A percentile compares a stretch with the other conserved stretches of the same genome.
Evolutionary conservation across 2,113 vertebrate species (phyloP).

Genomic region (Axis porcinus): DNA sequence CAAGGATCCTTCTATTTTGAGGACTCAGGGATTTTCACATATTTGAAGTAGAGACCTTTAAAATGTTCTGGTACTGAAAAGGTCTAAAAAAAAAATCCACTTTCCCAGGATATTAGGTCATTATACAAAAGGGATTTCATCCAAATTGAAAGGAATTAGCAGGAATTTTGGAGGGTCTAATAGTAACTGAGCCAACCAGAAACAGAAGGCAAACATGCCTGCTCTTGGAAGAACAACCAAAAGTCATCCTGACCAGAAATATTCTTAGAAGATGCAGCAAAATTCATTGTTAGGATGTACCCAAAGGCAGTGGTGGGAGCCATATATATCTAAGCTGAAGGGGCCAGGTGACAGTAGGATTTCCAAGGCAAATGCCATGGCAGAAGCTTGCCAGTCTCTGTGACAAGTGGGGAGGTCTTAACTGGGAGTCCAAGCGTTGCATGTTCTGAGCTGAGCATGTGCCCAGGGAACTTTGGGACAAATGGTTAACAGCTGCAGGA

Average conservation of each 20-base stretch:
- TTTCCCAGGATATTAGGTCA: neutral
- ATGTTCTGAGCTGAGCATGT: neutral
- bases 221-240: neutral
- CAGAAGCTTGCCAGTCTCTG: neutral
- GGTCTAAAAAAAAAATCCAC: neutral
- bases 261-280: neutral
- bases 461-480: neutral
- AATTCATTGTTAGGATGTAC: neutral
- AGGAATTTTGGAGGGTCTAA: neutral
- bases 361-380: neutral
- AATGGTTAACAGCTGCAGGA: neutral
- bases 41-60: neutral
- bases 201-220: neutral
- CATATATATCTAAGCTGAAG: neutral
- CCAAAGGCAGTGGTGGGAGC: neutral
- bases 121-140: neutral
- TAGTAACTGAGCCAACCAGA: neutral
- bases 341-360: neutral
- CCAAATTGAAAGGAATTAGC: neutral
- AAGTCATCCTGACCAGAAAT: conserved; percentile 29
- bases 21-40: neutral
- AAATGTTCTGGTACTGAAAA: neutral
- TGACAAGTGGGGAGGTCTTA: neutral
- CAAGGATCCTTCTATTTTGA: neutral
- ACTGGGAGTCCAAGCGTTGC: neutral